These are phyloP conservation scores for Therioaphis trifolii DNA, from an alignment of 2,888 invertebrate species.

Conservation along the genomic window DNA sequence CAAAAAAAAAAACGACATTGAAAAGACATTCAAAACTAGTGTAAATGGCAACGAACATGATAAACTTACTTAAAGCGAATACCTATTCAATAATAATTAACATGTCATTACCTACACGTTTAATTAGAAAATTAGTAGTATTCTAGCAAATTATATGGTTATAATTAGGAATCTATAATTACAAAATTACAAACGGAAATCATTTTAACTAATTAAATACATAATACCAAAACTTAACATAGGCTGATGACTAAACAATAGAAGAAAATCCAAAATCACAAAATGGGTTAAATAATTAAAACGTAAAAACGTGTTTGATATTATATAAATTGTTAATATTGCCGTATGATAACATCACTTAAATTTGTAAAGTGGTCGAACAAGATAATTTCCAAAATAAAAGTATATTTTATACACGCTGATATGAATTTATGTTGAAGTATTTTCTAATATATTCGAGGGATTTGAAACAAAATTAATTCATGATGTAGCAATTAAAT, in stretches of 20 bases:
- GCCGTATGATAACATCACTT: neutral
- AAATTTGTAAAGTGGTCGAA: neutral
- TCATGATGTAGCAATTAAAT: neutral
- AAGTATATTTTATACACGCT: neutral
- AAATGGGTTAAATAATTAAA: neutral
- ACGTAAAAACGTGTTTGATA: constrained; percentile 16
- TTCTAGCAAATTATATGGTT: neutral
- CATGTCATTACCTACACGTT: too few species aligned
- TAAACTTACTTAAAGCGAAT: too few species aligned
- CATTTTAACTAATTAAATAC: neutral
- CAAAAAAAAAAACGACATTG: too few species aligned
- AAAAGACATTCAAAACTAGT: too few species aligned
- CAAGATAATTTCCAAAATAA: neutral
- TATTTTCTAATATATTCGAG: neutral
- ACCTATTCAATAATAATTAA: too few species aligned
- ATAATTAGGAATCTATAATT: neutral
- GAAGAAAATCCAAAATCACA: too few species aligned
- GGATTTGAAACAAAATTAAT: neutral
- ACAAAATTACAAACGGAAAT: neutral
- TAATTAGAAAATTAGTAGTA: too few species aligned
- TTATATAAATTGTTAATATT: neutral
- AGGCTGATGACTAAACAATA: too few species aligned
- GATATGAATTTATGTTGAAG: neutral
- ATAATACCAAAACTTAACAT: too few species aligned
- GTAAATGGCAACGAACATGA: too few species aligned